Conservation (phyloP, 2,888 invertebrate species). For the Chaitophorus viminalis region DNA sequence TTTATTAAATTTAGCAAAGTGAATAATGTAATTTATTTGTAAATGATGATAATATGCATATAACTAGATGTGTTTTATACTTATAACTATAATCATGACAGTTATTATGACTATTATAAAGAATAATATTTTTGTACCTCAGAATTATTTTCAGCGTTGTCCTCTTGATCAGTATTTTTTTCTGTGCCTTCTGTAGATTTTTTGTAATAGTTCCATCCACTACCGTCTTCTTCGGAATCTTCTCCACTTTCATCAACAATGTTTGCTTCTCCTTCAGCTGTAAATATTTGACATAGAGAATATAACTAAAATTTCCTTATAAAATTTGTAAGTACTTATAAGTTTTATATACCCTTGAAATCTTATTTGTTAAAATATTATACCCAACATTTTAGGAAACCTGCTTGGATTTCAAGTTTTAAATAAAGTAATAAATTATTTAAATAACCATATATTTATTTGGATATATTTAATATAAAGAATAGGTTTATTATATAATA, state of each 20-base stretch:
- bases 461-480: no score
- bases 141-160: constrained; percentile 63
- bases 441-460: no score
- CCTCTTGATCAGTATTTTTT: constrained; percentile 49
- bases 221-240: constrained; percentile 81
- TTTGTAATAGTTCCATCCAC: constrained; percentile 84
- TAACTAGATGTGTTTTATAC: background rate
- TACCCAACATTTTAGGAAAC: background rate
- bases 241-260: constrained; percentile 68
- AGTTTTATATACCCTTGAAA: background rate
- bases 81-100: background rate
- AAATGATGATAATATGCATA: background rate
- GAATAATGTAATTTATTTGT: background rate
- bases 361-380: background rate
- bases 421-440: background rate
- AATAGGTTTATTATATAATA: no score
- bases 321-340: background rate
- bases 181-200: constrained; percentile 49
- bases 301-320: background rate
- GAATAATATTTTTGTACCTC: constrained; percentile 41
- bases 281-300: constrained; percentile 63
- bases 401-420: background rate
- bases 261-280: constrained; percentile 78
- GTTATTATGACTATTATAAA: constrained; percentile 12
- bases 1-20: background rate